Evolutionary conservation across 2,888 invertebrate species (phyloP).

Genomic region (Eulithis testata): DNA sequence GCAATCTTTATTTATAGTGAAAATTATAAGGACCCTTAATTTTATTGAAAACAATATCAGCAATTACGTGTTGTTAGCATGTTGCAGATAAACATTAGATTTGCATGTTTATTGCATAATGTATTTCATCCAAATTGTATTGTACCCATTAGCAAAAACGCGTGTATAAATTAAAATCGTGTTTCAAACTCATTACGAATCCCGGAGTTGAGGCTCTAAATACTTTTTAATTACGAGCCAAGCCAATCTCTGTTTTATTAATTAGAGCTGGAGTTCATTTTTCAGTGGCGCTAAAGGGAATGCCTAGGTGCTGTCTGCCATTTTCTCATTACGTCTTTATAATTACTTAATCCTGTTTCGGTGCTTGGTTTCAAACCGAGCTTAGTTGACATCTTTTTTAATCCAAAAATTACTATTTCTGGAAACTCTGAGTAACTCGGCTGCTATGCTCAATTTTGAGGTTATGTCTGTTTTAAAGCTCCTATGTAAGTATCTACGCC

Average conservation of each 20-base stretch:
- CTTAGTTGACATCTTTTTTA: conserved; percentile 18
- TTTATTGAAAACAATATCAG: not conserved
- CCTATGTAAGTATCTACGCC: no score
- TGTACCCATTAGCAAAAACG: conserved; percentile 37
- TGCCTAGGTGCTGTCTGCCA: conserved; percentile 28
- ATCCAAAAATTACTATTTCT: conserved; percentile 1
- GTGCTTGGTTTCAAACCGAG: conserved; percentile 21
- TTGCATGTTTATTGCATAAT: conserved; percentile 6
- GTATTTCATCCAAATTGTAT: conserved; percentile 8
- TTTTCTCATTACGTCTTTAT: conserved; percentile 32
- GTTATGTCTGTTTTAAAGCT: no score
- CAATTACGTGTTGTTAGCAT: not conserved
- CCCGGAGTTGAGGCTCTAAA: conserved; percentile 36
- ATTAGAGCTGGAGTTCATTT: conserved; percentile 41
- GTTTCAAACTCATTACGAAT: conserved; percentile 38
- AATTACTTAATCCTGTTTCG: conserved; percentile 30
- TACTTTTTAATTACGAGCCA: conserved; percentile 52
- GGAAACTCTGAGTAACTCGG: not conserved
- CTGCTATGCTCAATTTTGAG: not conserved
- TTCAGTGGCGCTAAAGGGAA: conserved; percentile 20
- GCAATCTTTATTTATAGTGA: no score
- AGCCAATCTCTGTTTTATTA: conserved; percentile 52
- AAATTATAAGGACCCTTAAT: no score
- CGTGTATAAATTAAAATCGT: conserved; percentile 34
- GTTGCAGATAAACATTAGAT: conserved; percentile 8